Conservation (phyloP, 2,888 invertebrate genomes). For the Ophion costatus region DNA sequence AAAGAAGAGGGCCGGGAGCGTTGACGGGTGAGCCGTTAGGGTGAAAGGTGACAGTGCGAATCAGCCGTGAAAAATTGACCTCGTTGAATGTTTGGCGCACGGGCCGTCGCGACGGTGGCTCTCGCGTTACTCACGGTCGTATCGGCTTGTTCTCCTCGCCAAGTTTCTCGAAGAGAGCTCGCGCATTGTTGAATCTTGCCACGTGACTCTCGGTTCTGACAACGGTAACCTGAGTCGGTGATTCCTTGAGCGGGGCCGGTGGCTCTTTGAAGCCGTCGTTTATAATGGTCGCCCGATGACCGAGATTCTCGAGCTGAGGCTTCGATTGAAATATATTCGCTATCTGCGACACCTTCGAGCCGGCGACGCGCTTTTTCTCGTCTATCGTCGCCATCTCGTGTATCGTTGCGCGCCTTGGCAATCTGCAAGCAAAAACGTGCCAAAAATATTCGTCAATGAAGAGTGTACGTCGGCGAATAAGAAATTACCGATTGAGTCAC, state of each 20-base stretch:
- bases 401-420: conserved; percentile 1
- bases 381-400: conserved; percentile 87
- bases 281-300: conserved; percentile 76
- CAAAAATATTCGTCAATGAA: neutral
- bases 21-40: neutral
- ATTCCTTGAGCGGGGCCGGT: conserved; percentile 82
- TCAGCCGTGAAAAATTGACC: conserved; percentile 17
- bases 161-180: conserved; percentile 95
- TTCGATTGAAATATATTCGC: conserved; percentile 94
- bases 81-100: neutral
- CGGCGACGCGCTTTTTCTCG: conserved; percentile 87
- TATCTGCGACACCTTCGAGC: conserved; percentile 95
- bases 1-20: neutral
- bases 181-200: conserved; percentile 95
- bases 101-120: neutral
- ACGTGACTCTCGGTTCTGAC: conserved; percentile 95
- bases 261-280: conserved; percentile 82
- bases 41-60: neutral
- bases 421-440: conserved; percentile 31
- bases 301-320: conserved; percentile 80
- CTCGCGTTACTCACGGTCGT: conserved; percentile 75
- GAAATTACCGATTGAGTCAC: neutral
- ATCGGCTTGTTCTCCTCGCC: conserved; percentile 89
- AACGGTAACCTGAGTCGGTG: conserved; percentile 87
- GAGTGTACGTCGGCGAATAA: neutral